A percentile compares a stretch with the other conserved stretches of the same genome.
Conservation (phyloP, 1,140 invertebrate species). For the Piezodorus guildinii region DNA sequence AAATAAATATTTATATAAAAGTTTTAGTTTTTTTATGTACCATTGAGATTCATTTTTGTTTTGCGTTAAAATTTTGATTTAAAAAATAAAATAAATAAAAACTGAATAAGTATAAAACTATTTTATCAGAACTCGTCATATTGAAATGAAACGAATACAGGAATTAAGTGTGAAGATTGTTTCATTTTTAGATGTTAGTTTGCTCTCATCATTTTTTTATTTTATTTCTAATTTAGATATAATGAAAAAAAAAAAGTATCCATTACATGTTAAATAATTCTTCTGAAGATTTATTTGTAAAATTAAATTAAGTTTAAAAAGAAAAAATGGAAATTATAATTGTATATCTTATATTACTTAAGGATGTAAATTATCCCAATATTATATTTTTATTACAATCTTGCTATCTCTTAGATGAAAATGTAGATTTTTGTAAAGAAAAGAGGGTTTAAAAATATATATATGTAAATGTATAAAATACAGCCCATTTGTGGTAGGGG, state of each 20-base stretch:
- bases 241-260: too few relatives aligned
- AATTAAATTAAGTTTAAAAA: not conserved
- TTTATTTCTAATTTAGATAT: too few relatives aligned
- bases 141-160: slow-evolving; percentile 12
- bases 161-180: slow-evolving; percentile 5
- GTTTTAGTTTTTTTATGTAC: too few relatives aligned
- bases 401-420: slow-evolving; percentile 12
- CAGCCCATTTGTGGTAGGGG: not conserved
- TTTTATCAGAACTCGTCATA: slow-evolving; percentile 6
- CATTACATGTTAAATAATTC: too few relatives aligned
- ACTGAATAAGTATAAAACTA: not conserved
- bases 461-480: not conserved
- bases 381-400: slow-evolving; percentile 17
- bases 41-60: not conserved
- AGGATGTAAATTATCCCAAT: slow-evolving; percentile 11
- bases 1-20: not conserved
- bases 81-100: not conserved
- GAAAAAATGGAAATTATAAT: not conserved
- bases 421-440: slow-evolving; percentile 13
- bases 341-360: not conserved
- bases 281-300: not conserved
- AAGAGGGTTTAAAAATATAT: slow-evolving; percentile 10
- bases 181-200: too few relatives aligned
- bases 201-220: too few relatives aligned
- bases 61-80: not conserved